Evolutionary conservation across 1,140 invertebrate genomes (phyloP).

Genomic region (Drosophila repletoides): DNA sequence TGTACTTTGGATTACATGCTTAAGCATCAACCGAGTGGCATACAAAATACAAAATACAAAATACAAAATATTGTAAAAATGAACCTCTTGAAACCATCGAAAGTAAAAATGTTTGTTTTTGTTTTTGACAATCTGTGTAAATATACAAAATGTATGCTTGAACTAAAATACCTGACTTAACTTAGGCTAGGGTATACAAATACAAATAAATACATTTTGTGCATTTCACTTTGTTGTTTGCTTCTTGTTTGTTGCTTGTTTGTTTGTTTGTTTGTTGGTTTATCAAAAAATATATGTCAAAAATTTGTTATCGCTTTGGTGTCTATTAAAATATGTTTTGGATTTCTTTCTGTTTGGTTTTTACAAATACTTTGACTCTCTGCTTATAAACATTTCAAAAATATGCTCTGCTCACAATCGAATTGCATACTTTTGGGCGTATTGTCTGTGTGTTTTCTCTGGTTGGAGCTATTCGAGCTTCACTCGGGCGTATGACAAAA

Average conservation of each 20-base stretch:
- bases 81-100: constrained; percentile 68
- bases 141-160: constrained; percentile 25
- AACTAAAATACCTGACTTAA: constrained; percentile 36
- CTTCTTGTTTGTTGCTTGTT: constrained; percentile 37
- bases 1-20: constrained; percentile 77
- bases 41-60: too few relatives aligned
- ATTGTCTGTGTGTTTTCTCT: constrained; percentile 70
- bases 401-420: constrained; percentile 71
- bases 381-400: constrained; percentile 76
- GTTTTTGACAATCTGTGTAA: constrained; percentile 37
- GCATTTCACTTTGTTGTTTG: constrained; percentile 41
- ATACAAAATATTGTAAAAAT: constrained; percentile 50
- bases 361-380: constrained; percentile 63
- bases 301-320: constrained; percentile 61
- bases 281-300: constrained; percentile 64
- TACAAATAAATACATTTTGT: constrained; percentile 62
- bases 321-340: constrained; percentile 71
- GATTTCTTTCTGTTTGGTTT: constrained; percentile 16
- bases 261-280: constrained; percentile 26
- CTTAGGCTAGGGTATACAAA: constrained; percentile 69
- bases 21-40: constrained; percentile 64
- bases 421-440: constrained; percentile 71
- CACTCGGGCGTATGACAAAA: constrained; percentile 11
- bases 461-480: constrained; percentile 37
- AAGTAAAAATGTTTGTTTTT: constrained; percentile 38